These are phyloP conservation scores for Dicranocentrus wangi DNA, from an alignment of 2,888 invertebrate species.

Conservation along the genomic window DNA sequence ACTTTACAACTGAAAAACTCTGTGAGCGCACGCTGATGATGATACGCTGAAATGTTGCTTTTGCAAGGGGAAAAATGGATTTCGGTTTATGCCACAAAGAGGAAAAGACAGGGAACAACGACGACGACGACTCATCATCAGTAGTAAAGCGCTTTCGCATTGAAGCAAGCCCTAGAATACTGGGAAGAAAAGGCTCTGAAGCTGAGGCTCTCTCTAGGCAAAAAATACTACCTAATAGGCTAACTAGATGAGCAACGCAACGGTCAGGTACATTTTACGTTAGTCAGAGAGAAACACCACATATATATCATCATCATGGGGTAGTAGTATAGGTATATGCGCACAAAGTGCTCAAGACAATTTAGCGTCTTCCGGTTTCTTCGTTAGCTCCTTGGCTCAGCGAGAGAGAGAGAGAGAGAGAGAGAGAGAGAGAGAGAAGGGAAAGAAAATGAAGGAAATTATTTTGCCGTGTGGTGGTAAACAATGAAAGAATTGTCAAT, in stretches of 20 bases:
- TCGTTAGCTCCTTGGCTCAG: constrained; percentile 24
- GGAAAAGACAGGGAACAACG: neutral
- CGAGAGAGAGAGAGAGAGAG: neutral
- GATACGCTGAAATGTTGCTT: constrained; percentile 17
- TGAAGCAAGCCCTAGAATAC: too few species aligned
- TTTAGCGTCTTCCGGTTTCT: constrained; percentile 50
- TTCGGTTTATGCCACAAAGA: constrained; percentile 7
- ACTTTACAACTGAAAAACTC: constrained; percentile 12
- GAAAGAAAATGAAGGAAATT: constrained; percentile 31
- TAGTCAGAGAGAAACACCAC: neutral
- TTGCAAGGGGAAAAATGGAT: neutral
- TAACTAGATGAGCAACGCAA: constrained; percentile 14
- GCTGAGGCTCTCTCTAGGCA: too few species aligned
- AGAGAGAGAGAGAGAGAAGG: neutral
- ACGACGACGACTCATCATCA: too few species aligned
- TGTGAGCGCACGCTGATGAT: constrained; percentile 4
- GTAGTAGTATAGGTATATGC: neutral
- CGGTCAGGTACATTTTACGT: constrained; percentile 26
- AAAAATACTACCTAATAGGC: too few species aligned
- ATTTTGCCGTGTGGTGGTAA: constrained; percentile 16
- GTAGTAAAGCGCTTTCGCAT: too few species aligned
- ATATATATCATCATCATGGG: neutral
- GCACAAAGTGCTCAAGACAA: neutral
- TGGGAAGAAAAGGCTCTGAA: too few species aligned
- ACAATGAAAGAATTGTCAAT: constrained; percentile 53